Conservation (phyloP, 2,888 invertebrate genomes). For the Lasioglossum villosulum region DNA sequence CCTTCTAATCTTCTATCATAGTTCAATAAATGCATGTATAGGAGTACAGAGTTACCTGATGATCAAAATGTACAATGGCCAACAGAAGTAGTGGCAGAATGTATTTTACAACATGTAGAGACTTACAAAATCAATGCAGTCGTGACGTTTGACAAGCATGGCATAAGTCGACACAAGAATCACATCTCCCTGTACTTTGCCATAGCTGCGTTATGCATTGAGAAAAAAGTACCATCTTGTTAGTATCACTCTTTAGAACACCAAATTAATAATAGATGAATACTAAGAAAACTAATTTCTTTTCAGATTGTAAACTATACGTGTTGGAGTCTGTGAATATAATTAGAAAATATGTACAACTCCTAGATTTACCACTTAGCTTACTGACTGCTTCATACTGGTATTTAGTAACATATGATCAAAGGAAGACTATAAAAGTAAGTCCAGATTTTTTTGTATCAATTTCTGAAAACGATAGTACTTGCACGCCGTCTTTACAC, state of each 20-base stretch:
- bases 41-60: constrained; percentile 91
- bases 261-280: constrained; percentile 18
- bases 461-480: not conserved
- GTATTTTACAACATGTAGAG: constrained; percentile 89
- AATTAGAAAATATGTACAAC: constrained; percentile 93
- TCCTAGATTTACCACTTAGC: constrained; percentile 93
- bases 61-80: constrained; percentile 92
- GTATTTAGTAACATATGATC: constrained; percentile 85
- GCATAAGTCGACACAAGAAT: constrained; percentile 96
- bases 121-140: constrained; percentile 92
- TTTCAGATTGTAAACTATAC: constrained; percentile 92
- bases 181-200: constrained; percentile 95
- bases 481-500: not conserved
- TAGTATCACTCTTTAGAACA: constrained; percentile 80
- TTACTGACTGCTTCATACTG: constrained; percentile 91
- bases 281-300: constrained; percentile 51
- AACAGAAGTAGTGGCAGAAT: constrained; percentile 87
- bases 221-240: constrained; percentile 91
- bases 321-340: constrained; percentile 94
- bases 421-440: constrained; percentile 79
- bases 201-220: constrained; percentile 91
- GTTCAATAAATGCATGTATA: constrained; percentile 84
- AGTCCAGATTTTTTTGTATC: constrained; percentile 50
- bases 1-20: constrained; percentile 53
- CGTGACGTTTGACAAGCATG: constrained; percentile 97